Conservation (phyloP, 1,140 invertebrate genomes). For the Pseudobourletiella spinata region DNA sequence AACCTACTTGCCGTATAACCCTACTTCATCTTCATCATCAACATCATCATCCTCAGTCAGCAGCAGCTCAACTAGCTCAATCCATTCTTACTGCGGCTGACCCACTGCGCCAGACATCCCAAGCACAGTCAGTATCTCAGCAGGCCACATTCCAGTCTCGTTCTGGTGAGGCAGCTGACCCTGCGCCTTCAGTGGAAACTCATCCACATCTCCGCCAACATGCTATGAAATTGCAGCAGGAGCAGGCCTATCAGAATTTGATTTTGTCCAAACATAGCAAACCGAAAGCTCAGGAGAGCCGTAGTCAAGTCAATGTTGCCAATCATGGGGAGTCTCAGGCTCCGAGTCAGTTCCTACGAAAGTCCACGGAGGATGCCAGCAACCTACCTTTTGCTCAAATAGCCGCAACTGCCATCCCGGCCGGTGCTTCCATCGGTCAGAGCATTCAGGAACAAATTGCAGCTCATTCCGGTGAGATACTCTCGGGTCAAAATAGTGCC, state of each 20-base stretch:
- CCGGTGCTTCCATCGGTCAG: neutral
- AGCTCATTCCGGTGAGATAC: neutral
- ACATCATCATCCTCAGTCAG: neutral
- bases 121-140: too few relatives aligned
- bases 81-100: too few relatives aligned
- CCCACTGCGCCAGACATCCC: too few relatives aligned
- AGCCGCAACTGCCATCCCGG: slow-evolving; percentile 2
- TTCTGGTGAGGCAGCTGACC: neutral
- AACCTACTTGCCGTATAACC: slow-evolving; percentile 20
- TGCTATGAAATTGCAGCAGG: neutral
- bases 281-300: neutral
- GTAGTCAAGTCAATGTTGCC: too few relatives aligned
- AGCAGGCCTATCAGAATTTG: neutral
- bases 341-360: neutral
- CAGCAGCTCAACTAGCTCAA: neutral
- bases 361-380: neutral
- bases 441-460: slow-evolving; percentile 4
- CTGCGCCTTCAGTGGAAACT: neutral
- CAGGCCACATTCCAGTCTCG: neutral
- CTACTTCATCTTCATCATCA: neutral
- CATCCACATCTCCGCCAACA: neutral
- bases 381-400: neutral
- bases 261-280: slow-evolving; percentile 3
- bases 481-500: neutral
- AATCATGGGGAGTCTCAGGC: too few relatives aligned